A percentile compares a stretch with the other conserved stretches of the same genome.
phyloP scores from a whole-genome alignment of 2,888 invertebrate species.

The Macaria liturata region DNA sequence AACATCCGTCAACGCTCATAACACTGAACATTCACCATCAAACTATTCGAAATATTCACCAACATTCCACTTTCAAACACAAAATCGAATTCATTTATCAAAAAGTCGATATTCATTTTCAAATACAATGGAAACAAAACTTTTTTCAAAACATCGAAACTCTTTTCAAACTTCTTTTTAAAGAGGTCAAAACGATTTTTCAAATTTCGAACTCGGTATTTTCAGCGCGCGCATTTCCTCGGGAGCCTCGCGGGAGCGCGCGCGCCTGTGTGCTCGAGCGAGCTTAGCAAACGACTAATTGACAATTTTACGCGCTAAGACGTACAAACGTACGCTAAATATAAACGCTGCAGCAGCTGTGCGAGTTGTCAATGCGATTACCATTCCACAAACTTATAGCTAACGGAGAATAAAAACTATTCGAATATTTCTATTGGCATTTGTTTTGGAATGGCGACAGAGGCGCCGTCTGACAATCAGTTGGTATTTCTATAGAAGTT shows the following conservation, averaged over 20 bases:
- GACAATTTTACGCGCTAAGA: constrained; percentile 44
- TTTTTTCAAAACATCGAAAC: too few relatives aligned
- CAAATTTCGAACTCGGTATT: constrained; percentile 3
- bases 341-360: constrained; percentile 45
- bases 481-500: constrained; percentile 10
- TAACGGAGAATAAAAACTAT: not conserved
- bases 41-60: constrained; percentile 1
- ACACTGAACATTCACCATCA: constrained; percentile 10
- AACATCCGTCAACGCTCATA: constrained; percentile 16
- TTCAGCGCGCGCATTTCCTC: constrained; percentile 27
- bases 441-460: not conserved
- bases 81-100: not conserved
- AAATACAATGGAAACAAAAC: not conserved
- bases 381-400: constrained; percentile 21
- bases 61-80: not conserved
- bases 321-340: constrained; percentile 54
- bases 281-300: constrained; percentile 58
- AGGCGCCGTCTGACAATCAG: not conserved
- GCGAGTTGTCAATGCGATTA: constrained; percentile 26
- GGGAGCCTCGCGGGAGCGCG: constrained; percentile 50
- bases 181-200: not conserved
- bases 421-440: not conserved
- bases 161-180: too few relatives aligned
- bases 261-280: constrained; percentile 52
- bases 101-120: not conserved